Conservation (phyloP, 2,888 invertebrate genomes). For the Rhamnusium bicolor region DNA sequence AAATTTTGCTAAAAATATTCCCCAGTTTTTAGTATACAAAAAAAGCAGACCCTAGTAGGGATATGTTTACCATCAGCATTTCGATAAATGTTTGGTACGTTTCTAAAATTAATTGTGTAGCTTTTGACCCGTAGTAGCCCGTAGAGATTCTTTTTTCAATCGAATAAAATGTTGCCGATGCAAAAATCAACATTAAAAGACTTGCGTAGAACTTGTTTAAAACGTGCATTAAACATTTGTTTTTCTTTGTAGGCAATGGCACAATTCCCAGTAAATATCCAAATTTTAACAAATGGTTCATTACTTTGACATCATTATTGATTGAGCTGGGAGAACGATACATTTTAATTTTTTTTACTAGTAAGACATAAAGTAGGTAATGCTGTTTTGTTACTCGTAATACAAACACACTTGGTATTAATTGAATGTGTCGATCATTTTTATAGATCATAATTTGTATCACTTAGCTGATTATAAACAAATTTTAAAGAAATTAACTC, state of each 20-base stretch:
- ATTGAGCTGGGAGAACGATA: not conserved
- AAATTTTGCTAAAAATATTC: not conserved
- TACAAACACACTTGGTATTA: too few species aligned
- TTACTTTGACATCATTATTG: not conserved
- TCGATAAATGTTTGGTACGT: not conserved
- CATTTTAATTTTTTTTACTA: not conserved
- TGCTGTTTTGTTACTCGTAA: too few species aligned
- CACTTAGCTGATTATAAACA: too few species aligned
- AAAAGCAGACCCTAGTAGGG: not conserved
- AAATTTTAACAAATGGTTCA: not conserved
- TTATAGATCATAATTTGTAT: too few species aligned
- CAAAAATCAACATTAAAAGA: not conserved
- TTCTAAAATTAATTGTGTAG: not conserved
- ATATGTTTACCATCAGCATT: not conserved
- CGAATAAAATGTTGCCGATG: not conserved
- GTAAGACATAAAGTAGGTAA: not conserved
- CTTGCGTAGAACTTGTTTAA: not conserved
- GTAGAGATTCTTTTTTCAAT: not conserved
- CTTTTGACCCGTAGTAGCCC: not conserved
- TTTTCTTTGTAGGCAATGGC: not conserved
- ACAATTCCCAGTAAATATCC: not conserved
- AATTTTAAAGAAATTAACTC: too few species aligned
- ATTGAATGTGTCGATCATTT: not conserved
- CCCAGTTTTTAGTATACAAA: not conserved
- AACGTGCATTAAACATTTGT: not conserved